phyloP scores from a whole-genome alignment of 2,888 invertebrate species.

The Pyrochroa serraticornis region DNA sequence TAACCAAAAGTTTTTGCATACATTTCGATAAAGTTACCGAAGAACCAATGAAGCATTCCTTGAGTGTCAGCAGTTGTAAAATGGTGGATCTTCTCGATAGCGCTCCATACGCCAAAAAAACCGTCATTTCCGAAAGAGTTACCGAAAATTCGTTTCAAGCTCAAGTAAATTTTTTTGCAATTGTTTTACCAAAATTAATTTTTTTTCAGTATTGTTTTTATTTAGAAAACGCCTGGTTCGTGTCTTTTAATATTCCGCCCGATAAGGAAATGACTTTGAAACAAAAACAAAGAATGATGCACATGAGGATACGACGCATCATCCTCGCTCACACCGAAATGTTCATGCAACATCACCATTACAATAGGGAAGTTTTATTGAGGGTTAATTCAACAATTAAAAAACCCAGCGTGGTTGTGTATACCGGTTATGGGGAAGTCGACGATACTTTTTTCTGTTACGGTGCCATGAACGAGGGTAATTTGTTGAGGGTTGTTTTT shows the following conservation, averaged over 20 bases:
- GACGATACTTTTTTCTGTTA: conserved; percentile 51
- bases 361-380: conserved; percentile 42
- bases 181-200: not conserved
- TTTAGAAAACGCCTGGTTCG: conserved; percentile 51
- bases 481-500: not conserved
- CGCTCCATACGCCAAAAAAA: conserved; percentile 37
- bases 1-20: conserved; percentile 48
- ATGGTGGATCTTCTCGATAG: conserved; percentile 45
- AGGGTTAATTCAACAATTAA: conserved; percentile 31
- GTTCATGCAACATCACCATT: conserved; percentile 50
- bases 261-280: conserved; percentile 44
- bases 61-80: conserved; percentile 44
- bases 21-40: conserved; percentile 50
- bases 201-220: conserved; percentile 42
- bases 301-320: conserved; percentile 51
- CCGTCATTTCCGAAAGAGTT: conserved; percentile 33
- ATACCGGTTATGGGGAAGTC: conserved; percentile 52
- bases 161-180: conserved; percentile 31
- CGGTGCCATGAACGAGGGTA: conserved; percentile 54
- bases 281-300: conserved; percentile 50
- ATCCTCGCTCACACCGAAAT: conserved; percentile 51
- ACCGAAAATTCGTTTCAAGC: conserved; percentile 32
- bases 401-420: conserved; percentile 48
- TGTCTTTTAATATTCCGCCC: conserved; percentile 44
- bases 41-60: conserved; percentile 34